Evolutionary conservation across 1,140 invertebrate genomes (phyloP), one percentile per base, ranked within the genome.

Genomic region (Saccostrea glomerata): DNA sequence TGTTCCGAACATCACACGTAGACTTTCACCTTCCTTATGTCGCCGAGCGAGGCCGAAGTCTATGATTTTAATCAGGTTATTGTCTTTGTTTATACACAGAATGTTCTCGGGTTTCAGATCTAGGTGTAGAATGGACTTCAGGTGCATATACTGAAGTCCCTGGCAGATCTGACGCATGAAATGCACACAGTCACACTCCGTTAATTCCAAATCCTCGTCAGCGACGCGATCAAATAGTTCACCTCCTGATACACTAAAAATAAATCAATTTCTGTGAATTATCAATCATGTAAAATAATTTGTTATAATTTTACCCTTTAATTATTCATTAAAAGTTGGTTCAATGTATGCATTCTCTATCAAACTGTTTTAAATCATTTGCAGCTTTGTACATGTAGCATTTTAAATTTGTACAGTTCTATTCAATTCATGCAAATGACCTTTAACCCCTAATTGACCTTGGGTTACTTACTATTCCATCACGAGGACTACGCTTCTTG

Each of bases 401-500:
- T 47, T 47, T 47, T 5, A 47, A 47, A 47, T 6, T 47, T 47
- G 47, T 47, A 9, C 47, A 7, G 47, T 47, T 47, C 6, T 47
- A 47, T 47, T 47, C 2, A 47, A 47, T 47, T 47, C 2, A 47
- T 47, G 9, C 47, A 47, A 47, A 47, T 47, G 47, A 47, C 58
- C 58, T n/a, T 63, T 20, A 20, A 63, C 58, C 58, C 58, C 17
- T 63, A 6, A 17, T 3, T 63, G 23, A 4, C 70, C 9, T 20
- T 77, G 56, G 77, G n/a, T 20, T 93, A 95, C 98, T 97, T 96
- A 98, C 98, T 99, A 99, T 96, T 99, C 99, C 93, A 99, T 99
- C 89, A 99, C 98, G 0, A 99, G 96, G 36, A 99, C 97, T 98
- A 99, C 99, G 96, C 99, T 98, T 91, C 99, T 98, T 87, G 99